Conservation (phyloP, 2,888 invertebrate genomes). For the Adineta ricciae region DNA sequence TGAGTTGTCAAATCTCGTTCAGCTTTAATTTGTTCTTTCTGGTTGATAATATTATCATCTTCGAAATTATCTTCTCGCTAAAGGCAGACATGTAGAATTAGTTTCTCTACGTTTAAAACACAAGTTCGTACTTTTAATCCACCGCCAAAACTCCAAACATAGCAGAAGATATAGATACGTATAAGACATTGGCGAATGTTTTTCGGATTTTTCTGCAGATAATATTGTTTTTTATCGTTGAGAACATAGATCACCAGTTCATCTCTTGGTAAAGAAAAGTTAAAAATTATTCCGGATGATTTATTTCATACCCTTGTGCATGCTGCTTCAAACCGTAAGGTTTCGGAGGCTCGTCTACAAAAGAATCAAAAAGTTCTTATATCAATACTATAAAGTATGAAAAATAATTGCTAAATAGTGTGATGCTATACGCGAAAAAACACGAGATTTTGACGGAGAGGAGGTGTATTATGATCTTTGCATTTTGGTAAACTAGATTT, state of each 20-base stretch:
- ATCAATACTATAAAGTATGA: too few species aligned
- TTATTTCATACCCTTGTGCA: neutral
- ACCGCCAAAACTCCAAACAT: constrained; percentile 48
- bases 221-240: constrained; percentile 37
- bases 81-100: neutral
- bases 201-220: constrained; percentile 44
- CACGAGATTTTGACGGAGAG: too few species aligned
- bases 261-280: neutral
- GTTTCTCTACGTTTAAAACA: too few species aligned
- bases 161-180: constrained; percentile 48
- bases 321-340: neutral
- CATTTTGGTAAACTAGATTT: too few species aligned
- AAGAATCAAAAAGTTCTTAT: neutral
- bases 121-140: constrained; percentile 38
- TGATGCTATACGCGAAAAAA: too few species aligned
- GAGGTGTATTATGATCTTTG: too few species aligned
- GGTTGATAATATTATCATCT: constrained; percentile 34
- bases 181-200: constrained; percentile 43
- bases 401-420: too few species aligned
- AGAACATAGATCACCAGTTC: neutral
- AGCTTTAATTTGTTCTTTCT: constrained; percentile 33
- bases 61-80: constrained; percentile 28
- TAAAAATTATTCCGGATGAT: neutral
- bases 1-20: constrained; percentile 42
- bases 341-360: neutral